These are phyloP conservation scores for Exocentrus adspersus DNA, from an alignment of 2,888 invertebrate species.

Conservation along the genomic window DNA sequence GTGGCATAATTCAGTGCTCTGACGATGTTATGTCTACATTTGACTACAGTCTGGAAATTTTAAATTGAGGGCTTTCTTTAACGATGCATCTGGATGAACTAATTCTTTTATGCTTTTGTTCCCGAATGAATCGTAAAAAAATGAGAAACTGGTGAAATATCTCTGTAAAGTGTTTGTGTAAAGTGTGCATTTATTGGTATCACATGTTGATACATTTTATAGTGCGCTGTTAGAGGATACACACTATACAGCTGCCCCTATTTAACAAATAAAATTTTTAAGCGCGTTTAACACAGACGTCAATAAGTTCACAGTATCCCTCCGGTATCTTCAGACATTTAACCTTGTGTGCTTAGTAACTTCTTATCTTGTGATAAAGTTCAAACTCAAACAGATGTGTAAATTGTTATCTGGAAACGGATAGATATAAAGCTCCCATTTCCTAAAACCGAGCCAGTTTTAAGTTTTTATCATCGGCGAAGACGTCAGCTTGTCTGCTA, in stretches of 20 bases:
- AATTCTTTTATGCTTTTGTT: too few relatives aligned
- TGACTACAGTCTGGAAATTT: too few relatives aligned
- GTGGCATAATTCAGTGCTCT: too few relatives aligned
- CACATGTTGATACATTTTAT: not conserved
- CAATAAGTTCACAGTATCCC: slow-evolving; percentile 6
- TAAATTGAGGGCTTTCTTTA: too few relatives aligned
- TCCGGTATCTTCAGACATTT: slow-evolving; percentile 11
- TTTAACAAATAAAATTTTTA: not conserved
- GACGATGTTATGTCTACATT: too few relatives aligned
- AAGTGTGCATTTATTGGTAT: too few relatives aligned
- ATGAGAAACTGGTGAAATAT: too few relatives aligned
- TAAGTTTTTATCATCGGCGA: slow-evolving; percentile 2
- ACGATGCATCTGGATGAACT: too few relatives aligned
- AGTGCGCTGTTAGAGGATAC: not conserved
- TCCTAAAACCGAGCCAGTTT: slow-evolving; percentile 7
- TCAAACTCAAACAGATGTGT: slow-evolving; percentile 16
- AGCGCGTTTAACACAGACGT: slow-evolving; percentile 5
- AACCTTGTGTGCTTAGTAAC: slow-evolving; percentile 21
- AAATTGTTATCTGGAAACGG: slow-evolving; percentile 18
- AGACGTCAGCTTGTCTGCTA: slow-evolving; percentile 16
- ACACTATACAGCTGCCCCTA: not conserved
- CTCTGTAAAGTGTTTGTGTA: too few relatives aligned
- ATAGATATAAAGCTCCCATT: slow-evolving; percentile 24
- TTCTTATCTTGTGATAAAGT: slow-evolving; percentile 25
- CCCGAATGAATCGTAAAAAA: too few relatives aligned